These are phyloP conservation scores for Neodiprion pinetum DNA, from an alignment of 1,140 invertebrate genomes.

Conservation along the genomic window DNA sequence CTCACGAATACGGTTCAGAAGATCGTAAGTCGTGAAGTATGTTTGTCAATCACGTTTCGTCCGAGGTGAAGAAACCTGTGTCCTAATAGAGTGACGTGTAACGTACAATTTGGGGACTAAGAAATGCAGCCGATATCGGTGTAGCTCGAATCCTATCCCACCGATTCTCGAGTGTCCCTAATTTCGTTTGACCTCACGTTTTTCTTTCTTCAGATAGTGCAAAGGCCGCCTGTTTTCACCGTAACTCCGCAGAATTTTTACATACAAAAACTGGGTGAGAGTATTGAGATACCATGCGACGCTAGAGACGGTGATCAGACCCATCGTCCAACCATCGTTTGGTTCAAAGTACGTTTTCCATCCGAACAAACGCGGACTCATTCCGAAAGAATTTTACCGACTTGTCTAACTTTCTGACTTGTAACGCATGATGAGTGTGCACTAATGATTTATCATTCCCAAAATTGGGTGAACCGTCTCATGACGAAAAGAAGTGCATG, in stretches of 20 bases:
- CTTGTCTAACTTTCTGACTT: no score
- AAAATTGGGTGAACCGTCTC: no score
- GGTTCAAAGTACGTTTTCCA: constrained; percentile 79
- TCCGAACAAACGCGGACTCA: not conserved
- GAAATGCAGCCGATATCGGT: no score
- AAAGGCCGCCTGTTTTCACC: constrained; percentile 81
- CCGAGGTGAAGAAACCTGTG: not conserved
- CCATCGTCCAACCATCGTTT: constrained; percentile 80
- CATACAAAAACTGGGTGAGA: constrained; percentile 81
- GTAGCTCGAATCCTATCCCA: no score
- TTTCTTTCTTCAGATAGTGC: constrained; percentile 69
- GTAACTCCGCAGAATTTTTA: constrained; percentile 81
- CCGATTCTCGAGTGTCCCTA: no score
- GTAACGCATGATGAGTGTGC: no score
- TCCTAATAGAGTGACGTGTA: not conserved
- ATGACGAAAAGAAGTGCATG: no score
- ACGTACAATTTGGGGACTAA: not conserved
- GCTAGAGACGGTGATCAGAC: constrained; percentile 76
- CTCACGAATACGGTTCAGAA: not conserved
- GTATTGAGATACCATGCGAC: constrained; percentile 83
- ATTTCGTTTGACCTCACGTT: not conserved
- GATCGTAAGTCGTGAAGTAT: not conserved
- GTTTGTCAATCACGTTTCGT: not conserved
- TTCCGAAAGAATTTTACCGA: no score
- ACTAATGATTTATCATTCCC: no score